Conservation (phyloP, 2,888 invertebrate species). For the Agrotis puta region DNA sequence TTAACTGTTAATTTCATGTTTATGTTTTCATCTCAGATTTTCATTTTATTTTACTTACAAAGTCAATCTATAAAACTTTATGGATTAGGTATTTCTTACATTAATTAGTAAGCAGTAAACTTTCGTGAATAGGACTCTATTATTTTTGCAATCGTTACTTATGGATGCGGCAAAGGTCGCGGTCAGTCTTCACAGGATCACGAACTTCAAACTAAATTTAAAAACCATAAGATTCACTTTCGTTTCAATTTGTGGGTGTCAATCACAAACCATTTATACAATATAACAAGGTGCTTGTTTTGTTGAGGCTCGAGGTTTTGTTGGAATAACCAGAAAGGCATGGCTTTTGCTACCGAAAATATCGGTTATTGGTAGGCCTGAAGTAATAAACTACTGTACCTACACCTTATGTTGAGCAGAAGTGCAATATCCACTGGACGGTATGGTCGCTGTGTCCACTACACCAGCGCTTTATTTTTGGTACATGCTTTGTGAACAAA, state of each 20-base stretch:
- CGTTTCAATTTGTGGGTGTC: background rate
- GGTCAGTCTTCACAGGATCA: background rate
- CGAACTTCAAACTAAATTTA: background rate
- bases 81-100: background rate
- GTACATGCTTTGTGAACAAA: no score
- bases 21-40: background rate
- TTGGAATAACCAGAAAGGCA: no score
- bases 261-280: background rate
- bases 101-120: background rate
- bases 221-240: background rate
- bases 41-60: background rate
- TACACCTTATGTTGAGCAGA: no score
- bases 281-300: background rate
- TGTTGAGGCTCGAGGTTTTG: background rate
- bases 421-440: no score
- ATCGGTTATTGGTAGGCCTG: no score
- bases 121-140: background rate
- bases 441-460: no score
- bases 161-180: no score
- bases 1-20: constrained; percentile 59
- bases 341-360: no score
- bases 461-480: no score
- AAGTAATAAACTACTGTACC: no score
- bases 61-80: background rate
- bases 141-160: background rate